Evolutionary conservation across 1,140 invertebrate species (phyloP).

Genomic region (Drosophila bipectinata): DNA sequence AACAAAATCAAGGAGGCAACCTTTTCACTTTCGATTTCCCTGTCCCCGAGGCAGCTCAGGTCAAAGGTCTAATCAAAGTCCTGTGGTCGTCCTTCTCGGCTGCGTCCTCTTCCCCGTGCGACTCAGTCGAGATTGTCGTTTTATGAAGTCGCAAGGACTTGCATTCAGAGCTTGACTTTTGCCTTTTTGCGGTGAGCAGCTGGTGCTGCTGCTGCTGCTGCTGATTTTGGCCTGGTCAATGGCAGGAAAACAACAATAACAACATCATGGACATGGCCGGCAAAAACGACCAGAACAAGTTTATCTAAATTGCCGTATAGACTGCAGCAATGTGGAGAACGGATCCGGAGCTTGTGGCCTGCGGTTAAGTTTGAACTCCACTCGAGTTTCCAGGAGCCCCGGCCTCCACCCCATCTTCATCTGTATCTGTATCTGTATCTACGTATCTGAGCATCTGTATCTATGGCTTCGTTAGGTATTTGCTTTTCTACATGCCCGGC

Average conservation of each 20-base stretch:
- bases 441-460: constrained; percentile 31
- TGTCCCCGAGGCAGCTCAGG: constrained; percentile 23
- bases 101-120: not conserved
- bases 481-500: constrained; percentile 52
- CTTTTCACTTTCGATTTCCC: constrained; percentile 46
- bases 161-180: constrained; percentile 67
- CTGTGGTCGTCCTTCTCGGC: constrained; percentile 16
- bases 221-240: constrained; percentile 54
- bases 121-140: constrained; percentile 50
- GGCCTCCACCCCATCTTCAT: not conserved
- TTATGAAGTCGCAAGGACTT: constrained; percentile 73
- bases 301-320: constrained; percentile 78
- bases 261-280: constrained; percentile 37
- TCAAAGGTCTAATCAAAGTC: constrained; percentile 63
- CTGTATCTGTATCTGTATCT: constrained; percentile 23
- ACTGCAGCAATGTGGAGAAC: constrained; percentile 49
- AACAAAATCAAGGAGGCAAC: constrained; percentile 21
- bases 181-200: constrained; percentile 70
- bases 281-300: constrained; percentile 60
- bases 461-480: constrained; percentile 53
- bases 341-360: constrained; percentile 56
- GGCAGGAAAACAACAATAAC: constrained; percentile 39
- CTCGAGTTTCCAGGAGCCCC: not conserved
- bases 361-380: constrained; percentile 44
- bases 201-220: constrained; percentile 3